Base-by-base conservation (phyloP, 2,797 vertebrate genomes). In the Poeciliopsis gracilis region DNA sequence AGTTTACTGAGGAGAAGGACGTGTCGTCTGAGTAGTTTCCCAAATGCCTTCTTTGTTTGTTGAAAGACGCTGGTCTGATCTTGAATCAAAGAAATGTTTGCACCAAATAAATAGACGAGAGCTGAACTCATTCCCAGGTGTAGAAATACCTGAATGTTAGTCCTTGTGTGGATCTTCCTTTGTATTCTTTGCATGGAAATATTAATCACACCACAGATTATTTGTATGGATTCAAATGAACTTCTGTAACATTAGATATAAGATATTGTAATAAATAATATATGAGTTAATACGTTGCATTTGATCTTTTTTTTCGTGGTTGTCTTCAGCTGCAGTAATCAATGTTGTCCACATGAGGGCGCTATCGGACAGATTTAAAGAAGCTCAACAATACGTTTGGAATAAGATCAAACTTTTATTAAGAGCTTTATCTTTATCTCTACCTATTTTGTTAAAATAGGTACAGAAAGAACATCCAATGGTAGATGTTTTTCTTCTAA, bases 221-320 rank as follows among this genome's bases (percentile, higher is more conserved):
- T 96, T 96, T 96, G 95, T 96, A 96, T 95, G 93, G 92, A 95
- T 96, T 96, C 90, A 94, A 94, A 96, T 95, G 94, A 93, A 96
- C 93, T 92, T 95, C 93, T 96, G 95, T 96, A 96, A 95, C 95
- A 96, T 95, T 95, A 95, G 92, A 93, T 95, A 95, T 94, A 93
- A 96, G 96, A 96, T 96, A 96, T 95, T 96, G 95, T 95, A 96
- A 96, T 96, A 96, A 96, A 96, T 96, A 96, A 96, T 96, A 96
- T 96, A 96, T 96, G 93, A 95, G 94, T 95, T 95, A 94, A 87
- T 95, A 84, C 47, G 9, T 79, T 16, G 73, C 84, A 87, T 80
- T 66, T 70, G 55, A 51, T 87, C 77, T 69, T 72, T n/a, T 67
- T 36, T 4, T 67, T 30, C 23, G 46, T 72, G 8, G 4, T 1